These are phyloP conservation scores for Galeruca laticollis DNA, from an alignment of 2,888 invertebrate species.

Conservation along the genomic window DNA sequence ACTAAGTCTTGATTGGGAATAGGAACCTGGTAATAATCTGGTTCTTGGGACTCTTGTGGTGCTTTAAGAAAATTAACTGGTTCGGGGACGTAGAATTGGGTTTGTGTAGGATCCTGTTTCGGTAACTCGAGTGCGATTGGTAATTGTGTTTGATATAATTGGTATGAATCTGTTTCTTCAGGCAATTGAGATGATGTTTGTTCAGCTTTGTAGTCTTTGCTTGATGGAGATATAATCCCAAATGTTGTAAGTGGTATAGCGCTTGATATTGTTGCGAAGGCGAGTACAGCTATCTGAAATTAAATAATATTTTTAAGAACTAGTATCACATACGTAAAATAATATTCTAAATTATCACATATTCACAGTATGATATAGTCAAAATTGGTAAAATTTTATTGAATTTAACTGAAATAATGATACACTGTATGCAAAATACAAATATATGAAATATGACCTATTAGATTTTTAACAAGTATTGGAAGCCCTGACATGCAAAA, in stretches of 20 bases:
- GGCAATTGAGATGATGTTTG: constrained; percentile 1
- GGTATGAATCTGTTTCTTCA: constrained; percentile 46
- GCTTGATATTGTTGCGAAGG: constrained; percentile 38
- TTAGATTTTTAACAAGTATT: no score
- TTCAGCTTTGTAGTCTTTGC: neutral
- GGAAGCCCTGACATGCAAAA: no score
- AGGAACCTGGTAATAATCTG: constrained; percentile 58
- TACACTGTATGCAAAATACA: no score
- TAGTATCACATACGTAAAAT: neutral
- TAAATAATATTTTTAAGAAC: neutral
- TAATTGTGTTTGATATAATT: constrained; percentile 42
- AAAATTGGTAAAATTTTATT: no score
- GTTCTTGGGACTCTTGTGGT: constrained; percentile 50
- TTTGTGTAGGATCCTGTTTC: constrained; percentile 52
- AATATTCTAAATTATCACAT: no score
- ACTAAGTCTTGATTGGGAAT: constrained; percentile 68
- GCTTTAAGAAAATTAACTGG: constrained; percentile 56
- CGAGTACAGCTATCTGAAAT: constrained; percentile 47
- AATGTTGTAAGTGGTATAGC: constrained; percentile 32
- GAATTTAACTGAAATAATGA: no score
- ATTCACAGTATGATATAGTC: no score
- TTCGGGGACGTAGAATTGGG: constrained; percentile 60
- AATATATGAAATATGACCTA: no score
- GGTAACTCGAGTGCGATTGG: constrained; percentile 59
- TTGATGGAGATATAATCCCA: constrained; percentile 2